Percentiles rank a stretch among this genome's conserved stretches.
Conservation (phyloP, 2,797 vertebrate species). For the Allobates femoralis region DNA sequence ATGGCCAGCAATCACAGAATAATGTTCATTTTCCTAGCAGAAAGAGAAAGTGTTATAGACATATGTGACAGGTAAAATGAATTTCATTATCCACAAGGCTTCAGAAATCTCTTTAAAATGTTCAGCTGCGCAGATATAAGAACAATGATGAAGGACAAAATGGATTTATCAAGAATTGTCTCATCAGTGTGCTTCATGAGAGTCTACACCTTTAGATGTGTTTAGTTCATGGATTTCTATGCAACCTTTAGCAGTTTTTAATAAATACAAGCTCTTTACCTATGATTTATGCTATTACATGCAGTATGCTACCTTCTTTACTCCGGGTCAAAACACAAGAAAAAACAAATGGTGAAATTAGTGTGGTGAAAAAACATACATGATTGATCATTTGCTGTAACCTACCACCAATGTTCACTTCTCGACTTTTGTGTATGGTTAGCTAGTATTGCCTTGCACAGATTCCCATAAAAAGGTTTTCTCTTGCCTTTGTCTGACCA, state of each 20-base stretch:
- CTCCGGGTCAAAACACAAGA: too few species aligned
- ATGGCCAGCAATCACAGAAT: slow-evolving; percentile 46
- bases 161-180: neutral
- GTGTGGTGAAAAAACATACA: too few species aligned
- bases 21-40: slow-evolving; percentile 38
- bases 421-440: too few species aligned
- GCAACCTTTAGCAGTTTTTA: neutral
- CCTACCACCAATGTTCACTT: too few species aligned
- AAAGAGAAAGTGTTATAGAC: slow-evolving; percentile 41
- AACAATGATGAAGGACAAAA: slow-evolving; percentile 21
- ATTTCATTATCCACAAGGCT: slow-evolving; percentile 40
- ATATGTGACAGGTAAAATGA: slow-evolving; percentile 41
- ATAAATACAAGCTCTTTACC: too few species aligned
- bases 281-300: too few species aligned
- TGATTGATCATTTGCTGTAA: too few species aligned
- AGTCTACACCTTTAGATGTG: neutral
- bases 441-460: too few species aligned
- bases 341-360: too few species aligned
- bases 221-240: neutral
- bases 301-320: too few species aligned
- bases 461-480: too few species aligned
- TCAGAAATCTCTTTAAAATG: slow-evolving; percentile 29
- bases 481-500: too few species aligned
- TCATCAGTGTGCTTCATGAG: neutral
- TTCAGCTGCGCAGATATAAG: neutral